Base-by-base conservation (phyloP, 2,888 invertebrate genomes). In the Xylophagus ater region DNA sequence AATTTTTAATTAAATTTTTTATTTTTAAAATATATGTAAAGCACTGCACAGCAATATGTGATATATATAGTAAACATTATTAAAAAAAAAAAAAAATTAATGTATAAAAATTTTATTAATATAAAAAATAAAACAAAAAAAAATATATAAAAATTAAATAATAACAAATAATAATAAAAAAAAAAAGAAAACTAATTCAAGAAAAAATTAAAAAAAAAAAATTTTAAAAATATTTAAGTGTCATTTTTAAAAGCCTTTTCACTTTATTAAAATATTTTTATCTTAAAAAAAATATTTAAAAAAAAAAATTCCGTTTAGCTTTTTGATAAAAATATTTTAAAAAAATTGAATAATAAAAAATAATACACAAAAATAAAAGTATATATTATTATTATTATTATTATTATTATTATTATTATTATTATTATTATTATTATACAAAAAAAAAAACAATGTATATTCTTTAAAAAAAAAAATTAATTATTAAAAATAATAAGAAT, bases 41-140 rank as follows among this genome's bases (percentile, higher is more conserved):
- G 40, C 37, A 43, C 40, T 41, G 43, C 40, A 43, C 43, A 40
- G 43, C 37, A 40, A 35, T 35, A 35, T 43, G 40, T 41, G 40
- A 41, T 43, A 43, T 37, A 41, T 17, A 36, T 17, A 26, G 10
- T 18, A 18, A 40, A 34, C 28, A 29, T 21, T 21, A 31, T 19
- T 24, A 40, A 34, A 29, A 37, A 37, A 20, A 37, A 31, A 14
- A 30, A 37, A 21, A 17, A 30, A 37, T 32, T 30, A 15, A 30
- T 12, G n/a, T 12, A 26, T 12, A 28, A 9, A 15, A 13, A 17
- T 15, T 15, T 30, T 13, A 5, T 17, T 17, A 30, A 13, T 15
- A 7, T 13, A 13, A n/a, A 30, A 3, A 21, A 13, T 7, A 2
- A 33, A 20, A n/a, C 9, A 10, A 12, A 33, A 10, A 23, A 13